phyloP scores from a whole-genome alignment of 2,888 invertebrate genomes.

The Labia minor region DNA sequence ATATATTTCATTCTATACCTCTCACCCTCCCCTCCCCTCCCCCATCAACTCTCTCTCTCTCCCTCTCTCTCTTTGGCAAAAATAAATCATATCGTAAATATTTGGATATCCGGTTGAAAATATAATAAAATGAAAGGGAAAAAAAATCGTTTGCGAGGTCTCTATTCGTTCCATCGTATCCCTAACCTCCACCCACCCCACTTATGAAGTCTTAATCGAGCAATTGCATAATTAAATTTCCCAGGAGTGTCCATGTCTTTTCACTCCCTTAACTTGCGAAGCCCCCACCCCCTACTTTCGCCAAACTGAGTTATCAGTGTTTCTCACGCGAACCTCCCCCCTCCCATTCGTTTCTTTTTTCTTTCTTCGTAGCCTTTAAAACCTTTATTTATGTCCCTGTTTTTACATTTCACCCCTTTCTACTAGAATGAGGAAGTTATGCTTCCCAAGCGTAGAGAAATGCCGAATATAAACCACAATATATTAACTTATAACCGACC shows the following conservation, averaged over 20 bases:
- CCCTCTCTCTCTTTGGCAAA: no score
- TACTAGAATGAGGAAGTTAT: background rate
- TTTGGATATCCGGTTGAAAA: no score
- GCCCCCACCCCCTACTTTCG: background rate
- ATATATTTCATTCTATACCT: no score
- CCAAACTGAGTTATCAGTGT: background rate
- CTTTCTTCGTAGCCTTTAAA: background rate
- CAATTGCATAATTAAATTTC: constrained; percentile 7
- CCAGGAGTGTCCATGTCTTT: constrained; percentile 3
- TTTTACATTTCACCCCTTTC: background rate
- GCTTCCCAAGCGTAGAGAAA: background rate
- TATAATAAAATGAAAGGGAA: no score
- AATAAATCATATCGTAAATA: no score
- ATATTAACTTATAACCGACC: background rate
- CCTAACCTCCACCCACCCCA: no score
- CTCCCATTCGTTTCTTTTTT: background rate
- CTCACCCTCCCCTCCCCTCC: no score
- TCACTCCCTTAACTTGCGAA: background rate
- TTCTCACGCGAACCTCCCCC: background rate
- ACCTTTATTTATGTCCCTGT: background rate
- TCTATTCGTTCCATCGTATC: no score
- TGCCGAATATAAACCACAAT: constrained; percentile 1
- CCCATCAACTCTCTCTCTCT: no score
- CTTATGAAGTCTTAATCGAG: background rate
- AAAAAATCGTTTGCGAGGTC: no score